phyloP scores from a whole-genome alignment of 2,113 vertebrate species.

The Pseudolaguvia tuberculata region DNA sequence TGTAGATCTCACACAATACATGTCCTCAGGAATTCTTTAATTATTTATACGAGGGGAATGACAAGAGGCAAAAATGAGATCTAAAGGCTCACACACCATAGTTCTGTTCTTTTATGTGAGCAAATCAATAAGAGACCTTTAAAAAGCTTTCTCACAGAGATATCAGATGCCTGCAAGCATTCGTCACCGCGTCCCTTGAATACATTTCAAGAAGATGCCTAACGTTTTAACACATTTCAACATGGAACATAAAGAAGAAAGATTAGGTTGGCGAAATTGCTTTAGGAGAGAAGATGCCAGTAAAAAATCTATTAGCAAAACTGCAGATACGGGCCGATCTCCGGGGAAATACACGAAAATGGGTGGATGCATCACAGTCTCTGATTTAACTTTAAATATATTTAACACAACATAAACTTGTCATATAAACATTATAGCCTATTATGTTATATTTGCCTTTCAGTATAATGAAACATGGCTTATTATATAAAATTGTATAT shows the following conservation, averaged over 20 bases:
- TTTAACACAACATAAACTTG: too few relatives aligned
- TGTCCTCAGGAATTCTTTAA: conserved; percentile 1
- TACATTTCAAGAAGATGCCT: conserved; percentile 4
- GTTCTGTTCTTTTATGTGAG: conserved; percentile 26
- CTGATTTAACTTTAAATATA: too few relatives aligned
- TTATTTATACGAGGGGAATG: conserved; percentile 12
- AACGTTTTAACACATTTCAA: conserved; percentile 9
- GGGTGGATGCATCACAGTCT: background rate
- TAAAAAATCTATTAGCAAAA: background rate
- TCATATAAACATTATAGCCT: too few relatives aligned
- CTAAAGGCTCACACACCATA: conserved; percentile 7
- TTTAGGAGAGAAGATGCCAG: background rate
- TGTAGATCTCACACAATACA: conserved; percentile 15
- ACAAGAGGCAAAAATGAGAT: conserved; percentile 6
- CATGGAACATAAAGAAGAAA: conserved; percentile 7
- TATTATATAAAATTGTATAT: too few relatives aligned
- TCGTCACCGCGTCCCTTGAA: conserved; percentile 5
- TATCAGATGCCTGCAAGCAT: conserved; percentile 16
- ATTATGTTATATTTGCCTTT: too few relatives aligned
- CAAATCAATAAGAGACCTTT: conserved; percentile 27
- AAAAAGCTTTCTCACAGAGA: conserved; percentile 30
- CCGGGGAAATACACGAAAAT: background rate
- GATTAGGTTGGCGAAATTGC: conserved; percentile 2
- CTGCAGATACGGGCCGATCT: background rate
- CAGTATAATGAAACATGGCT: too few relatives aligned